phyloP scores from a whole-genome alignment of 2,888 invertebrate genomes.

The Acrobasis consociella region DNA sequence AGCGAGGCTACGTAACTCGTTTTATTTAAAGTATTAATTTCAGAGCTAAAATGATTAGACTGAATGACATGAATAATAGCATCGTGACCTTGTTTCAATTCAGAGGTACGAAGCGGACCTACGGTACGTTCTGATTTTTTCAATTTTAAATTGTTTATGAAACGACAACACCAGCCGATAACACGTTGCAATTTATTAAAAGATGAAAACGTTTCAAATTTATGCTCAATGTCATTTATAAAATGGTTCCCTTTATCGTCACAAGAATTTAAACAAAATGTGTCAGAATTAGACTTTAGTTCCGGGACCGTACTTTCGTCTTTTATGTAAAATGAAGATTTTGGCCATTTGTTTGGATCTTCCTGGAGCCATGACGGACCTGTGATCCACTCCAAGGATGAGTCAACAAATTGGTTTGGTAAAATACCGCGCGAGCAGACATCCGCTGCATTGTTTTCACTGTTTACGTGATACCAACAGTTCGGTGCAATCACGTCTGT shows the following conservation, averaged over 20 bases:
- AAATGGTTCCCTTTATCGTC: not conserved
- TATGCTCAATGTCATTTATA: not conserved
- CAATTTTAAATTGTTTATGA: slow-evolving; percentile 3
- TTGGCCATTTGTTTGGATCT: not conserved
- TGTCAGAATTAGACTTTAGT: not conserved
- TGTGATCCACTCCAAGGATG: too few species aligned
- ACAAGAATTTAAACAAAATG: not conserved
- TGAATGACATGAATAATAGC: slow-evolving; percentile 6
- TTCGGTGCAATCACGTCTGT: slow-evolving; percentile 14
- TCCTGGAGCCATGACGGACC: too few species aligned
- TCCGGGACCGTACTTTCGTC: not conserved
- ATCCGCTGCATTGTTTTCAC: slow-evolving; percentile 20
- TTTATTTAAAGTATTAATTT: not conserved
- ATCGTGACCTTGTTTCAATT: slow-evolving; percentile 8
- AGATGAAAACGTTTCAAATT: not conserved
- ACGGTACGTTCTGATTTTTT: not conserved
- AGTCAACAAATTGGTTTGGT: not conserved
- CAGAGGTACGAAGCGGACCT: slow-evolving; percentile 6
- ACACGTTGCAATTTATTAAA: not conserved
- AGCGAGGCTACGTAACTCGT: slow-evolving; percentile 1
- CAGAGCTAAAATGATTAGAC: not conserved
- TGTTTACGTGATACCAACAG: slow-evolving; percentile 22
- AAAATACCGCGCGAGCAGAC: slow-evolving; percentile 23
- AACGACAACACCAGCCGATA: not conserved
- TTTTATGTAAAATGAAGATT: not conserved